phyloP scores from a whole-genome alignment of 2,888 invertebrate species.

The Parthenolecanium corni region DNA sequence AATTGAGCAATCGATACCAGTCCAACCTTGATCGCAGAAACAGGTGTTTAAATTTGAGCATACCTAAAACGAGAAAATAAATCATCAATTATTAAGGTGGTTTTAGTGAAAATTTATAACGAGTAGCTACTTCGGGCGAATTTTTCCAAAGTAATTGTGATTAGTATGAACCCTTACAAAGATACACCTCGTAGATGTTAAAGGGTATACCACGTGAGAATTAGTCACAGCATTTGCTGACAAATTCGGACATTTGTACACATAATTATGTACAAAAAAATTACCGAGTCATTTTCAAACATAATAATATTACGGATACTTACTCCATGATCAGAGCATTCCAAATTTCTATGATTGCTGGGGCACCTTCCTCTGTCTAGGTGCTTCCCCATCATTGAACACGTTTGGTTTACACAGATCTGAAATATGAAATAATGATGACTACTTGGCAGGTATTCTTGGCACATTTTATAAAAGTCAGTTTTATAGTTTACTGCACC shows the following conservation, averaged over 20 bases:
- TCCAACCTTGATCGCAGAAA: constrained; percentile 79
- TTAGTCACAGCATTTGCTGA: no score
- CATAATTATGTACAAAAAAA: no score
- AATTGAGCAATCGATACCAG: constrained; percentile 75
- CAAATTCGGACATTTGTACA: no score
- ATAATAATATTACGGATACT: no score
- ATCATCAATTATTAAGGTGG: no score
- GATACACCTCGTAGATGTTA: no score
- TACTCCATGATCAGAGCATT: constrained; percentile 94
- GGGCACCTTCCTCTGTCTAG: constrained; percentile 82
- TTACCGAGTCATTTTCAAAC: no score
- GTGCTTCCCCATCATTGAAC: constrained; percentile 71
- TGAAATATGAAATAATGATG: constrained; percentile 33
- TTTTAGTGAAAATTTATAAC: no score
- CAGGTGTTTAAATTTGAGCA: constrained; percentile 90
- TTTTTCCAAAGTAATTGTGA: no score
- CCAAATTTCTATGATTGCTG: constrained; percentile 70
- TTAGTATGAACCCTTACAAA: no score
- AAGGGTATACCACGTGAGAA: no score
- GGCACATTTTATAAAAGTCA: neutral
- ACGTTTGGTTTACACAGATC: constrained; percentile 88
- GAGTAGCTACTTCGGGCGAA: no score
- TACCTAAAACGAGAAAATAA: constrained; percentile 48
- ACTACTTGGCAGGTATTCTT: neutral
- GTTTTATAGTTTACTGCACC: constrained; percentile 39